Conservation (phyloP, 2,113 vertebrate species). For the Dicerorhinus sumatrensis region DNA sequence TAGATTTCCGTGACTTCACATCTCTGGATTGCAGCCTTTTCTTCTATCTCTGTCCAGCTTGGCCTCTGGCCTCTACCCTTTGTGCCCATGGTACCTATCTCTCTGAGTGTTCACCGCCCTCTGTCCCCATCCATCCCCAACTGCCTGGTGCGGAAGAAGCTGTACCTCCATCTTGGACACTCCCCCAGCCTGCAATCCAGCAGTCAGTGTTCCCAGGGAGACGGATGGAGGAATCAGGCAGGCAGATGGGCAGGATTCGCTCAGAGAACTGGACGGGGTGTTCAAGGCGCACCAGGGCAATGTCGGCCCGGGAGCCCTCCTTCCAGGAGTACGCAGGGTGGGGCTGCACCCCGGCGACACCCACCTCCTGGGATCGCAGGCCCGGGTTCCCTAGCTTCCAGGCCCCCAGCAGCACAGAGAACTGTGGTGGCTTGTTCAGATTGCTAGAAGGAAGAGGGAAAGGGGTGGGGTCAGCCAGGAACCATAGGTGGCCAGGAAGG, state of each 20-base stretch:
- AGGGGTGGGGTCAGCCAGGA: background rate
- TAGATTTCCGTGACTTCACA: background rate
- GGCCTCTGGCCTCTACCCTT: background rate
- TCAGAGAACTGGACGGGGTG: conserved; percentile 68
- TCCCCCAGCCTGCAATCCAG: conserved; percentile 83
- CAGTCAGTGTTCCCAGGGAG: conserved; percentile 55
- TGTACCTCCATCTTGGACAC: conserved; percentile 66
- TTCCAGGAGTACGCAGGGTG: conserved; percentile 74
- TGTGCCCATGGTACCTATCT: background rate
- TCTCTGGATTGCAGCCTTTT: background rate
- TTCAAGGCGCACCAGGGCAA: conserved; percentile 78
- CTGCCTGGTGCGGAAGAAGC: background rate
- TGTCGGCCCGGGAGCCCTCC: conserved; percentile 74
- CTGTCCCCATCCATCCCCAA: background rate
- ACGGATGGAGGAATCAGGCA: conserved; percentile 38
- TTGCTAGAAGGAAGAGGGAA: conserved; percentile 28
- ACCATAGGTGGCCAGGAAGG: background rate
- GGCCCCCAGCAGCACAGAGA: conserved; percentile 78
- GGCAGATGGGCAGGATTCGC: conserved; percentile 79
- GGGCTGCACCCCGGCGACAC: conserved; percentile 66
- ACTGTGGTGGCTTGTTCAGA: conserved; percentile 21
- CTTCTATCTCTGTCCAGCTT: background rate
- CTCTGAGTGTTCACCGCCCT: background rate
- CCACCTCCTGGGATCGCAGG: conserved; percentile 62
- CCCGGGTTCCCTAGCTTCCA: conserved; percentile 77